Evolutionary conservation across 1,140 invertebrate genomes (phyloP), one percentile per base, ranked within the genome.

Genomic region (Drosophila nigromelanica): DNA sequence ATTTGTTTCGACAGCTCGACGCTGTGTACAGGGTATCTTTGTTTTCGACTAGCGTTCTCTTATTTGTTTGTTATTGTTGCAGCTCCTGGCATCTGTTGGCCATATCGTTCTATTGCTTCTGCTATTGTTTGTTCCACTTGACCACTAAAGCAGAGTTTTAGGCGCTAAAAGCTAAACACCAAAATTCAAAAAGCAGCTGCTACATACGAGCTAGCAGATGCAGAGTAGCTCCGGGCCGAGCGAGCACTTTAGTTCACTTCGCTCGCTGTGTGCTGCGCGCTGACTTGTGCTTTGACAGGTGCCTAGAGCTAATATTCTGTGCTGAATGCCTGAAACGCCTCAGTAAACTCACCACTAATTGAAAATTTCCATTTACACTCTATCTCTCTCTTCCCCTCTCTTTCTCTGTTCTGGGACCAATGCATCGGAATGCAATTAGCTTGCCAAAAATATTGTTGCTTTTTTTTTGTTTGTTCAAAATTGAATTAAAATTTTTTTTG

Each of bases 121-220:
- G 14, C 21, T 71, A 86, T 83, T 87, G 83, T 83, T 89, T 79
- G 85, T 89, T 89, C 80, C 83, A 89, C 83, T 89, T 89, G 79
- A 89, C 83, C 83, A 89, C 83, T 78, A 89, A 89, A 83, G 83
- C 83, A 89, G 89, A 89, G 83, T 89, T 89, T 89, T 89, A 89
- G 83, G 83, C 83, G 83, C 85, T 89, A 89, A 89, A 89, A 89
- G 83, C 83, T 89, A 89, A 89, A 89, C 79, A 89, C 80, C 83
- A 70, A 89, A 89, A 89, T 80, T 89, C 83, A 83, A 83, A 89
- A 89, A 89, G 76, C 83, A 89, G 83, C 83, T 89, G 83, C 73
- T 80, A 66, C 83, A 51, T 66, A 45, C 37, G 39, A 64, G 27
- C 24, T 43, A 39, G 11, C 62, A 59, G 64, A 67, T 67, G 64